phyloP scores from a whole-genome alignment of 2,797 vertebrate genomes.

The Etheostoma nigrum region DNA sequence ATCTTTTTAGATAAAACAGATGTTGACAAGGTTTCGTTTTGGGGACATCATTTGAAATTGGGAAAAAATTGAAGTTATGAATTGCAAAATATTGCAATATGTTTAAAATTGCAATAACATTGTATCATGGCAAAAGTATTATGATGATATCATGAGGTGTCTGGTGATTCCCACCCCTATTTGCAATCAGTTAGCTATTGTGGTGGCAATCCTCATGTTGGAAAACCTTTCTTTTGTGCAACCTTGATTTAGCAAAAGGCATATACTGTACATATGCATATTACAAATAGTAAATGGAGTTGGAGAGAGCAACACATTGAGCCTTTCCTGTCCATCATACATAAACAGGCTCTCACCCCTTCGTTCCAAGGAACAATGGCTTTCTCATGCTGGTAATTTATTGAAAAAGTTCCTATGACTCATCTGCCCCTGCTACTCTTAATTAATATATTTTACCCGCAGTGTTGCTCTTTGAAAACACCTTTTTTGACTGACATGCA shows the following conservation, averaged over 20 bases:
- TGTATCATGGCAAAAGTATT: no score
- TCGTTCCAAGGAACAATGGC: conserved; percentile 30
- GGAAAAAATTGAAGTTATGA: no score
- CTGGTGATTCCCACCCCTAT: no score
- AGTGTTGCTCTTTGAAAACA: conserved; percentile 28
- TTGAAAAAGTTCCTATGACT: conserved; percentile 45
- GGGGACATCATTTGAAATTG: no score
- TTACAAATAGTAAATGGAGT: conserved; percentile 26
- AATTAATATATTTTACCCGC: conserved; percentile 40
- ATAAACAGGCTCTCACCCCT: conserved; percentile 27
- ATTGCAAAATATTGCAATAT: no score
- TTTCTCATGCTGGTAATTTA: conserved; percentile 45
- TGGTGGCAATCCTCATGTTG: neutral
- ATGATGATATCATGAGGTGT: no score
- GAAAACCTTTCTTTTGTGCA: conserved; percentile 22
- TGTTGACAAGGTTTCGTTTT: no score
- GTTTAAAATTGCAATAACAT: no score
- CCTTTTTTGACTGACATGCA: conserved; percentile 35
- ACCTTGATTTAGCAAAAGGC: conserved; percentile 14
- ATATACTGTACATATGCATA: neutral
- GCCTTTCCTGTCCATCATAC: conserved; percentile 22
- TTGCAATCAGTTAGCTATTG: neutral
- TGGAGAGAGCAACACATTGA: conserved; percentile 14
- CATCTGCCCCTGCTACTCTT: conserved; percentile 49
- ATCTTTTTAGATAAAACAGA: no score